These are phyloP conservation scores for Pediacus dermestoides DNA, from an alignment of 2,888 invertebrate genomes.

Conservation along the genomic window DNA sequence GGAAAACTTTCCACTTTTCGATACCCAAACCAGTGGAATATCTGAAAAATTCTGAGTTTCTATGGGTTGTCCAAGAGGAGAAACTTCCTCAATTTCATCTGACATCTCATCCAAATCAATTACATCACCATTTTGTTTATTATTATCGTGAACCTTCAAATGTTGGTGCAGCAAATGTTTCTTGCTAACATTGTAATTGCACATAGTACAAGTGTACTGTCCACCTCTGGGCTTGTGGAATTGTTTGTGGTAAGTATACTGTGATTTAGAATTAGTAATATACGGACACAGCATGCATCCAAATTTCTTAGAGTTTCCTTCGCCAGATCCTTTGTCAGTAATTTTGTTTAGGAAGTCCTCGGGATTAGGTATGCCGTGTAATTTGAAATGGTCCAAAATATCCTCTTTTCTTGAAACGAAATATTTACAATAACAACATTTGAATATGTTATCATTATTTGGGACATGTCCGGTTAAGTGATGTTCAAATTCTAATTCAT, in stretches of 20 bases:
- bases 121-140: conserved; percentile 41
- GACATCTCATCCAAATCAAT: conserved; percentile 40
- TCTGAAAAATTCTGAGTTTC: conserved; percentile 56
- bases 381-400: conserved; percentile 62
- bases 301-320: conserved; percentile 61
- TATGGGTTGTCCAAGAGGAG: conserved; percentile 21
- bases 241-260: conserved; percentile 82
- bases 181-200: conserved; percentile 79
- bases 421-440: conserved; percentile 78
- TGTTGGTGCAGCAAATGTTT: conserved; percentile 81
- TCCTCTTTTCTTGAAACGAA: conserved; percentile 69
- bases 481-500: conserved; percentile 57
- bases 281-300: conserved; percentile 79
- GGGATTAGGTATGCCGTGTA: conserved; percentile 62
- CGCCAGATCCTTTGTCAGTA: conserved; percentile 31
- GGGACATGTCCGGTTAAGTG: conserved; percentile 71
- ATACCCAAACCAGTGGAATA: conserved; percentile 73
- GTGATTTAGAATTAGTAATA: conserved; percentile 80
- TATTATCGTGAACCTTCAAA: conserved; percentile 69
- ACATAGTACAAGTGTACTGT: conserved; percentile 76
- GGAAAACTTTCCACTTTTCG: conserved; percentile 66
- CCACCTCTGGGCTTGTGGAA: conserved; percentile 73
- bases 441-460: conserved; percentile 65
- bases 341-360: conserved; percentile 56
- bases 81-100: conserved; percentile 41